phyloP scores from a whole-genome alignment of 1,140 invertebrate species.

The Adelges cooleyi region DNA sequence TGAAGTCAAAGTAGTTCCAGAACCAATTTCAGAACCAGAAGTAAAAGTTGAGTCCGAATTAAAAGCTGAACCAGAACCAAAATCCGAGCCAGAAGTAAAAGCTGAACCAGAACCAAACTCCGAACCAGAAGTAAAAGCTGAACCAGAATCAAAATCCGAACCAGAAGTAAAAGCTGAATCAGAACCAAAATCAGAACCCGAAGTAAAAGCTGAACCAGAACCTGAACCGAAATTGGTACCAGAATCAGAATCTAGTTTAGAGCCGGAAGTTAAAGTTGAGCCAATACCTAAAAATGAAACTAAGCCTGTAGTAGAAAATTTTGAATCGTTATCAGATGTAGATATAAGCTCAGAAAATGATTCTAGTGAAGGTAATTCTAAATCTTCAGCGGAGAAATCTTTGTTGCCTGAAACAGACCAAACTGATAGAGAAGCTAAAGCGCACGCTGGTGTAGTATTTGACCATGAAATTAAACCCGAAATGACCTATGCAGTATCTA shows the following conservation, averaged over 20 bases:
- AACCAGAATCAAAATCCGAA: constrained; percentile 35
- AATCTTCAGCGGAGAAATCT: constrained; percentile 1
- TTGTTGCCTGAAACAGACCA: background rate
- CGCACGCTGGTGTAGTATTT: background rate
- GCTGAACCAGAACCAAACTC: constrained; percentile 35
- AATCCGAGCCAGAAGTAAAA: constrained; percentile 32
- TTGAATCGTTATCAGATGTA: constrained; percentile 10
- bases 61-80: constrained; percentile 31
- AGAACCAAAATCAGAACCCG: constrained; percentile 35
- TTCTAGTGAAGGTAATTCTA: background rate
- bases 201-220: constrained; percentile 36
- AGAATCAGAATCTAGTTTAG: constrained; percentile 21
- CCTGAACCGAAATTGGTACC: constrained; percentile 29
- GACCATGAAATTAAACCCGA: constrained; percentile 22
- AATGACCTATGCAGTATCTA: constrained; percentile 5
- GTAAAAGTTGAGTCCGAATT: constrained; percentile 27
- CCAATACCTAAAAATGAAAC: constrained; percentile 32
- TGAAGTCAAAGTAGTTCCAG: constrained; percentile 35
- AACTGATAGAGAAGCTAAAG: constrained; percentile 19
- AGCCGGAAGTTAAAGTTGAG: constrained; percentile 26
- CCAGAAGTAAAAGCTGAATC: constrained; percentile 35
- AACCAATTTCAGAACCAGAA: constrained; percentile 32
- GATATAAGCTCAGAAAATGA: constrained; percentile 7
- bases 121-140: constrained; percentile 35
- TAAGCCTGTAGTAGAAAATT: background rate